Conservation (phyloP, 2,113 vertebrate genomes). For the Steatornis caripensis region DNA sequence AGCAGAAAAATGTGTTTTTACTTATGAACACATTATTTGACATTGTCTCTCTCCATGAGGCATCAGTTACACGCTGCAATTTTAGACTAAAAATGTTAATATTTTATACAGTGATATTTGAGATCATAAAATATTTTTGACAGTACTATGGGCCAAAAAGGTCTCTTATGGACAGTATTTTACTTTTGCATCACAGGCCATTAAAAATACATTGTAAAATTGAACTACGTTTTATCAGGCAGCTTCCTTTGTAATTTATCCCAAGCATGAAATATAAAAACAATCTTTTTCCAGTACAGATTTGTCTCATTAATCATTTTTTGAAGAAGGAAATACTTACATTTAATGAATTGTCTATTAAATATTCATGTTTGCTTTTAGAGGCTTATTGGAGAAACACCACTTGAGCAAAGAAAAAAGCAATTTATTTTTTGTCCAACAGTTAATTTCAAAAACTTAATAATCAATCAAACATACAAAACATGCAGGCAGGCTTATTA, state of each 20-base stretch:
- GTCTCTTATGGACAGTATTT: neutral
- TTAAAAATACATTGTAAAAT: neutral
- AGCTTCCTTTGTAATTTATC: neutral
- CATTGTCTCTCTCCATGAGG: neutral
- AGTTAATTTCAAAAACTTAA: neutral
- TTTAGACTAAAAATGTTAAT: neutral
- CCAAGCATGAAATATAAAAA: neutral
- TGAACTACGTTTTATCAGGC: neutral
- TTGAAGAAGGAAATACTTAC: neutral
- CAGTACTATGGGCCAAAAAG: neutral
- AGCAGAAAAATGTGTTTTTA: neutral
- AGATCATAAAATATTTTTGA: neutral
- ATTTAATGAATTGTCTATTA: neutral
- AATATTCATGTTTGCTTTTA: constrained; percentile 19
- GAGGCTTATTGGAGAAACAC: neutral
- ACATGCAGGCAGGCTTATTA: neutral
- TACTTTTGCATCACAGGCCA: neutral
- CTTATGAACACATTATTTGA: neutral
- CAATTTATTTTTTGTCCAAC: neutral
- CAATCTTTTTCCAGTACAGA: neutral
- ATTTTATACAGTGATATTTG: neutral
- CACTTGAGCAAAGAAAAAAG: neutral
- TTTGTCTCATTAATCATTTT: neutral
- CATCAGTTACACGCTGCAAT: neutral
- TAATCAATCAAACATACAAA: constrained; percentile 4